A percentile compares a stretch with the other conserved stretches of the same genome.
Evolutionary conservation across 2,888 invertebrate species (phyloP).

Genomic region (Ectemnius cavifrons): DNA sequence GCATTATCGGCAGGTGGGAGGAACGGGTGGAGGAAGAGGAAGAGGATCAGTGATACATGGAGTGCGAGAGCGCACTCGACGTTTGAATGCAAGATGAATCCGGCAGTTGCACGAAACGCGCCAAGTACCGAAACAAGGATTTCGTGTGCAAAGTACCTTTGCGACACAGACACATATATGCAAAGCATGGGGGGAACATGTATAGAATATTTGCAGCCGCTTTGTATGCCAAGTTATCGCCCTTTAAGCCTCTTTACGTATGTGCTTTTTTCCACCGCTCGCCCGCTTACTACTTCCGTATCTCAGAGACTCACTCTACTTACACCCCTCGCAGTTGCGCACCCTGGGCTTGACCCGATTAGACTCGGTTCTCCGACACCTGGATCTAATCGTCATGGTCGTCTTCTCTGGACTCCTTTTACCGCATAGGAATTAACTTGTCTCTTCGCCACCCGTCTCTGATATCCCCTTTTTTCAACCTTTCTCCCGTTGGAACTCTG

Average conservation of each 20-base stretch:
- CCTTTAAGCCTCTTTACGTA: conserved; percentile 57
- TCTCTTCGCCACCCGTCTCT: neutral
- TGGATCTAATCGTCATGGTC: conserved; percentile 13
- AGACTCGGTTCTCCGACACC: conserved; percentile 12
- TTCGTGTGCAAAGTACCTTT: conserved; percentile 44
- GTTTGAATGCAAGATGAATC: conserved; percentile 46
- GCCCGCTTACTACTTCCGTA: neutral
- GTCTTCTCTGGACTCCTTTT: neutral
- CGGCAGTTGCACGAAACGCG: conserved; percentile 13
- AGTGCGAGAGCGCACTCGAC: conserved; percentile 38
- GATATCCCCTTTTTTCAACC: neutral
- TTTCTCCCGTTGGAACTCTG: neutral
- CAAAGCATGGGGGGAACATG: too few species aligned
- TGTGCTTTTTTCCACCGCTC: conserved; percentile 23
- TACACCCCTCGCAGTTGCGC: too few species aligned
- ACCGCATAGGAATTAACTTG: conserved; percentile 24
- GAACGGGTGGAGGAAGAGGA: conserved; percentile 19
- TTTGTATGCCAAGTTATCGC: conserved; percentile 57
- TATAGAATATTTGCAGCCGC: too few species aligned
- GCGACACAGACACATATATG: too few species aligned
- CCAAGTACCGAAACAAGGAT: conserved; percentile 45
- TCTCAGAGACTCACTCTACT: neutral
- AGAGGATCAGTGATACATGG: conserved; percentile 44
- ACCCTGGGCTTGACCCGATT: conserved; percentile 13
- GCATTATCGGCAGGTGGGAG: conserved; percentile 37